Evolutionary conservation across 35 echinoderm and acorn worm species (phyloP).

Genomic region (Amphiura filiformis): DNA sequence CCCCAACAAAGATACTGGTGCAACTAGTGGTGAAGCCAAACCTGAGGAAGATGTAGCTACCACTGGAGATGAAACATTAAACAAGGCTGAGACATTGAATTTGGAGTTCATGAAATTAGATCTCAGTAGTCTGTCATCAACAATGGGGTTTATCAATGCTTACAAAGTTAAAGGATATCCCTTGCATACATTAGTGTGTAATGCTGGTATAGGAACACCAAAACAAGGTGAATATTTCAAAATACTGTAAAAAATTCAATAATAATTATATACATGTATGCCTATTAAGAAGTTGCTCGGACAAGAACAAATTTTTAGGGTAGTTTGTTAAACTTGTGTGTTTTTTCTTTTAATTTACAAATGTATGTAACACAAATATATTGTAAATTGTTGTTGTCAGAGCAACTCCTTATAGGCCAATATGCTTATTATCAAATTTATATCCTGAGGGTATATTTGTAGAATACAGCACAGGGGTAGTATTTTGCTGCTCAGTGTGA

Average conservation of each 20-base stretch:
- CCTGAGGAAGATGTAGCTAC: background rate
- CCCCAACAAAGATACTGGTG: background rate
- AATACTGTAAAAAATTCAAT: background rate
- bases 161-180: constrained; percentile 9
- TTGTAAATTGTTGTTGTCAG: too few species aligned
- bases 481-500: too few species aligned
- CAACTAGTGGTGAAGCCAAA: background rate
- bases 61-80: background rate
- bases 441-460: too few species aligned
- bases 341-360: too few species aligned
- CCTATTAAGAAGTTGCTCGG: too few species aligned
- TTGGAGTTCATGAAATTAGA: constrained; percentile 39
- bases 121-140: constrained; percentile 8
- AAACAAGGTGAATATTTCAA: constrained; percentile 1
- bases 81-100: background rate
- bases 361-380: too few species aligned
- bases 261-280: background rate
- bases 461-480: too few species aligned
- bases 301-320: too few species aligned
- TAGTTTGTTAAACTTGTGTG: too few species aligned
- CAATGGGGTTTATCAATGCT: background rate
- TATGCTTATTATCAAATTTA: too few species aligned
- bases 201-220: constrained; percentile 11
- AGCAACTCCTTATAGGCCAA: too few species aligned
- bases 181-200: constrained; percentile 36